Base-by-base conservation (phyloP, 35 echinoderm and acorn worm species). In the Apostichopus parvimensis region DNA sequence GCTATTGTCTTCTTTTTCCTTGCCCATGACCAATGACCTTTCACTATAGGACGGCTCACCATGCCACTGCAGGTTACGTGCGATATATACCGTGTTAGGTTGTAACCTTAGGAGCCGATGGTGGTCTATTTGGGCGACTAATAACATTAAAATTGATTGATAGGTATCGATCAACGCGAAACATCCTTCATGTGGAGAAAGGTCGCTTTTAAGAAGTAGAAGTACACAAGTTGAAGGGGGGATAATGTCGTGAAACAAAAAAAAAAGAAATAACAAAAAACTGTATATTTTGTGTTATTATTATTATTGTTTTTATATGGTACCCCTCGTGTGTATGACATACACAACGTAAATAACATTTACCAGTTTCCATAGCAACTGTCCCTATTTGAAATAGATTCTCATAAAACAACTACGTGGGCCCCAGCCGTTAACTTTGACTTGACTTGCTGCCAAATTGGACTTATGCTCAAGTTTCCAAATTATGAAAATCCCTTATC, bases 101-200 rank as follows among this genome's bases (percentile, higher is more conserved):
- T 84, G 81, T 84, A 84, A 84, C 81, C 57, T 84, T 58, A 59
- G 81, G n/a, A 59, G 81, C 81, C 81, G 34, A 58, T 56, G 81
- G 55, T 56, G 81, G 55, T 59, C 81, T 58, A 8, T 84, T 45
- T 11, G 4, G 5, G 81, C n/a, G 28, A 58, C 53, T 54, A 84
- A 59, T 58, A 58, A 15, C 12, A 83, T 55, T 57, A 21, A 59
- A 21, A 6, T 18, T 84, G 81, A 84, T 84, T 84, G 81, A 84
- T 84, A 59, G 81, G 54, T 59, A 84, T 20, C 54, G 81, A 60
- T 59, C 54, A 84, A 84, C 71, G 71, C 7, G 18, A 22, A 20
- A 20, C 71, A 75, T 75, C 71, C 17, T 75, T 18, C 71, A 75
- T 75, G 71, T 75, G 71, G 71, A 75, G 71, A 75, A 20, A 20